Percentiles rank a stretch among this genome's conserved stretches.
Conservation (phyloP, 2,797 vertebrate species). For the Chaenodraco wilsoni region DNA sequence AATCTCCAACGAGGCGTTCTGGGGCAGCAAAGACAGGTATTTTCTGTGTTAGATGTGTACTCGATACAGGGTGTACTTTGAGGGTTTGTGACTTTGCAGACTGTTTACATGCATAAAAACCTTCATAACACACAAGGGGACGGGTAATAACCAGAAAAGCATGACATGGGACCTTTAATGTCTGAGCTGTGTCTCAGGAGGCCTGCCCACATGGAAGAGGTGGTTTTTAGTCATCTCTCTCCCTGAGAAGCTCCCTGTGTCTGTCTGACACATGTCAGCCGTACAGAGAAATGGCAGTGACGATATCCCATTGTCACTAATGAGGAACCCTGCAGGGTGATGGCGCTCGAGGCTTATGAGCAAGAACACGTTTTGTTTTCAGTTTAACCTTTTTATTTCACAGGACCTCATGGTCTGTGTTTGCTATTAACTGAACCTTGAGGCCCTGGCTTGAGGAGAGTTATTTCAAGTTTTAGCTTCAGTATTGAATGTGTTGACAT, state of each 20-base stretch:
- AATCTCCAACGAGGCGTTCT: too few relatives aligned
- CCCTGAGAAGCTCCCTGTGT: conserved; percentile 44
- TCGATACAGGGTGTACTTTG: too few relatives aligned
- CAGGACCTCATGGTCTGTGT: not conserved
- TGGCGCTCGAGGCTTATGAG: conserved; percentile 36
- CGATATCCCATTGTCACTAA: conserved; percentile 61
- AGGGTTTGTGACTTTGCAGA: too few relatives aligned
- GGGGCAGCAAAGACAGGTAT: too few relatives aligned
- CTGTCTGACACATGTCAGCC: conserved; percentile 54
- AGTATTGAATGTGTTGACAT: not conserved
- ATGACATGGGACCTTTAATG: not conserved
- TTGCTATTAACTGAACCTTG: not conserved
- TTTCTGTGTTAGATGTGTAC: too few relatives aligned
- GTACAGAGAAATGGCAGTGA: conserved; percentile 59
- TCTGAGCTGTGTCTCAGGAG: conserved; percentile 22
- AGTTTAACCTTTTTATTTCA: too few relatives aligned
- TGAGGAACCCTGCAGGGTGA: conserved; percentile 63
- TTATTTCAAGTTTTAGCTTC: not conserved
- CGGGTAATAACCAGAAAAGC: too few relatives aligned
- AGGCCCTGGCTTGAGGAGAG: not conserved
- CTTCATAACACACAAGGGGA: too few relatives aligned
- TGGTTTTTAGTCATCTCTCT: conserved; percentile 42
- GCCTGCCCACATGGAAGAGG: conserved; percentile 33
- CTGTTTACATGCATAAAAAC: too few relatives aligned
- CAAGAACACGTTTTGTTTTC: conserved; percentile 1